Evolutionary conservation across 2,888 invertebrate genomes (phyloP).

Genomic region (Helobdella robusta): DNA sequence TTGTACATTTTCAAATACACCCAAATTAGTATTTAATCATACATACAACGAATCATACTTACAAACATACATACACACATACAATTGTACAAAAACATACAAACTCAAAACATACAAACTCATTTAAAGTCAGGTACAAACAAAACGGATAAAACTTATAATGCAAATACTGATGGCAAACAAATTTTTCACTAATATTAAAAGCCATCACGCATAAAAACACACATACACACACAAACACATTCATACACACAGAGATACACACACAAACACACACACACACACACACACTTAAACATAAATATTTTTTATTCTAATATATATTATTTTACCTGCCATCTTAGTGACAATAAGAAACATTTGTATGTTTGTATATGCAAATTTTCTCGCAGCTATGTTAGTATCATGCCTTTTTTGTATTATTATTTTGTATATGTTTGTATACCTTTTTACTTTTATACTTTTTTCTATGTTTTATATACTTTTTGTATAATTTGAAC

Average conservation of each 20-base stretch:
- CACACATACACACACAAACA: not conserved
- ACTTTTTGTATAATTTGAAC: too few species aligned
- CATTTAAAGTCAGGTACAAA: not conserved
- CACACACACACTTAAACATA: not conserved
- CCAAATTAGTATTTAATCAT: not conserved
- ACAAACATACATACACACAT: slow-evolving; percentile 1
- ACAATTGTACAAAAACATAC: not conserved
- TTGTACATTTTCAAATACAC: not conserved
- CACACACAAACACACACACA: not conserved
- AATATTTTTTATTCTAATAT: too few species aligned
- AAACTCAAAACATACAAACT: not conserved
- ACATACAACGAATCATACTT: not conserved
- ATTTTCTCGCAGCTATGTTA: too few species aligned
- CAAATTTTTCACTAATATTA: not conserved
- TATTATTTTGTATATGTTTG: too few species aligned
- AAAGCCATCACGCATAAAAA: not conserved
- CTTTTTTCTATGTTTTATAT: too few species aligned
- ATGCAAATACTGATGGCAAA: not conserved
- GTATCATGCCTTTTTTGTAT: too few species aligned
- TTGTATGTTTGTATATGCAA: too few species aligned
- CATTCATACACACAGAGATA: not conserved
- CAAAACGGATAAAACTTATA: not conserved
- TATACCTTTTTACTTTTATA: too few species aligned
- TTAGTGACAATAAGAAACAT: too few species aligned
- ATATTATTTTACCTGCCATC: too few species aligned